A percentile compares a stretch with the other conserved stretches of the same genome.
These are phyloP conservation scores for Emmelina monodactyla DNA, from an alignment of 2,888 invertebrate species.

Conservation along the genomic window DNA sequence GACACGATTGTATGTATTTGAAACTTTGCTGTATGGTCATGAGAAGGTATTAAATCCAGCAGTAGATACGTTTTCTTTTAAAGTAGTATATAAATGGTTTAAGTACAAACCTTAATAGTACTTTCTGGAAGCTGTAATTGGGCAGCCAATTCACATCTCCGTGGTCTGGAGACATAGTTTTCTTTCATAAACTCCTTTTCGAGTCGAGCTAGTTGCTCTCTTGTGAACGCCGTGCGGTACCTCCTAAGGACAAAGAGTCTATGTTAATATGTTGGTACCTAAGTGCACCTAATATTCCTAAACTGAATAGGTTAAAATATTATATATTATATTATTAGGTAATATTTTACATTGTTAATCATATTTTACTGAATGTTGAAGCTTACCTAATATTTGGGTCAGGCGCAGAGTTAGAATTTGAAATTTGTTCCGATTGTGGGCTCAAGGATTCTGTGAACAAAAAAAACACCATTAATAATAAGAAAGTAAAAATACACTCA, in stretches of 20 bases:
- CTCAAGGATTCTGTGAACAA: constrained; percentile 56
- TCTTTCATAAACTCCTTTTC: constrained; percentile 98
- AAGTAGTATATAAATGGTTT: too few species aligned
- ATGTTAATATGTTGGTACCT: too few species aligned
- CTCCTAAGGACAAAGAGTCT: constrained; percentile 66
- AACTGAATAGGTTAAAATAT: too few species aligned
- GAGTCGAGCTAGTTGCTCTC: constrained; percentile 89
- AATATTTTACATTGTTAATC: neutral
- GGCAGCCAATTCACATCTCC: constrained; percentile 93
- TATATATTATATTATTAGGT: too few species aligned
- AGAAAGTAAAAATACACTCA: too few species aligned
- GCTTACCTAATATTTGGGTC: constrained; percentile 49
- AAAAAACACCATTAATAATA: constrained; percentile 11
- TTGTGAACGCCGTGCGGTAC: constrained; percentile 96
- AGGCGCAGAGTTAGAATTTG: constrained; percentile 41
- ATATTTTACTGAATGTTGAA: neutral
- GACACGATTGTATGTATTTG: too few species aligned
- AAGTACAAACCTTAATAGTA: constrained; percentile 99
- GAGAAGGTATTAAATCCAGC: too few species aligned
- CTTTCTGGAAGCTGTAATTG: constrained; percentile 94
- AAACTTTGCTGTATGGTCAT: too few species aligned
- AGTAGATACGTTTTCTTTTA: too few species aligned
- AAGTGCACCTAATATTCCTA: neutral
- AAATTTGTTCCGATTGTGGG: constrained; percentile 54
- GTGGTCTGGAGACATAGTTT: constrained; percentile 95